phyloP scores from a whole-genome alignment of 2,113 vertebrate genomes.

The Trematocara zebra region DNA sequence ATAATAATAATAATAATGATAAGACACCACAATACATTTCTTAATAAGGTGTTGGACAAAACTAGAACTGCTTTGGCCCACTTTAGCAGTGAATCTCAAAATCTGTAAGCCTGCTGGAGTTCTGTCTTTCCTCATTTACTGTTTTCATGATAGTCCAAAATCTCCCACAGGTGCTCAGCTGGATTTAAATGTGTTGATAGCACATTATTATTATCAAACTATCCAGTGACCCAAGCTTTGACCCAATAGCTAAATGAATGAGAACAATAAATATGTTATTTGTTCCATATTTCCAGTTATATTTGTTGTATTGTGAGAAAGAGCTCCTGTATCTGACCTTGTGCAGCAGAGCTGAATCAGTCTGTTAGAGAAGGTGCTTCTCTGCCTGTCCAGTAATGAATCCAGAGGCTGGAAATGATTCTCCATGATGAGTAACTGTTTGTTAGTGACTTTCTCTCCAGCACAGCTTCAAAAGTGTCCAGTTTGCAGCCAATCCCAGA shows the following conservation, averaged over 20 bases:
- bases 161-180: background rate
- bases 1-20: fast-evolving
- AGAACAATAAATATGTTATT: background rate
- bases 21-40: background rate
- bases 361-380: background rate
- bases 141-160: background rate
- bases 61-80: background rate
- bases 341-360: background rate
- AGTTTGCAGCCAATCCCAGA: background rate
- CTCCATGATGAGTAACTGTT: background rate
- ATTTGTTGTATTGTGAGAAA: background rate
- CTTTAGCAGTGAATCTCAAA: background rate
- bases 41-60: background rate
- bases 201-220: background rate
- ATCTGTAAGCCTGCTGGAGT: background rate
- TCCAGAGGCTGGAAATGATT: background rate
- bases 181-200: background rate
- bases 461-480: background rate
- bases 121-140: background rate
- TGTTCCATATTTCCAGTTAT: background rate
- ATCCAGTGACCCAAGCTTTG: background rate
- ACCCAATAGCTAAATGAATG: background rate
- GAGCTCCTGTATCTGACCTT: background rate
- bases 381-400: background rate
- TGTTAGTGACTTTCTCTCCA: background rate